These are phyloP conservation scores for Tinea semifulvella DNA, from an alignment of 2,888 invertebrate genomes.

Conservation along the genomic window DNA sequence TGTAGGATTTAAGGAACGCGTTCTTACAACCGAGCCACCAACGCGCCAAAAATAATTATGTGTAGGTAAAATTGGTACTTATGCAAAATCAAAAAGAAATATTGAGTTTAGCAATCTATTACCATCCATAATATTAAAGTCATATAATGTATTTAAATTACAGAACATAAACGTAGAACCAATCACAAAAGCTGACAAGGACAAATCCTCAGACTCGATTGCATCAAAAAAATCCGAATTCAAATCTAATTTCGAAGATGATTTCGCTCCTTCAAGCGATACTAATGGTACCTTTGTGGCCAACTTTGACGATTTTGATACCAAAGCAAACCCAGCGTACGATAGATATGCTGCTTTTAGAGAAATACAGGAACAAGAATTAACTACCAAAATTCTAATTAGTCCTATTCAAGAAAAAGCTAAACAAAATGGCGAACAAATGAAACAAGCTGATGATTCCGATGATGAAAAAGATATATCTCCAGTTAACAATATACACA, in stretches of 20 bases:
- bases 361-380: slow-evolving; percentile 82
- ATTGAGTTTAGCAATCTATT: too few relatives aligned
- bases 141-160: slow-evolving; percentile 4
- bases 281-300: slow-evolving; percentile 68
- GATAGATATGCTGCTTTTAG: slow-evolving; percentile 90
- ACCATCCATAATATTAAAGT: too few relatives aligned
- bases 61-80: too few relatives aligned
- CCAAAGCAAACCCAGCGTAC: slow-evolving; percentile 66
- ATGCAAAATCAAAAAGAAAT: too few relatives aligned
- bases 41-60: too few relatives aligned
- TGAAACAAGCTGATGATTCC: slow-evolving; percentile 42
- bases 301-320: slow-evolving; percentile 71
- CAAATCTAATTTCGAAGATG: slow-evolving; percentile 72
- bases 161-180: slow-evolving; percentile 11
- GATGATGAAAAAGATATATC: slow-evolving; percentile 45
- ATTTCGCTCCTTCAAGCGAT: slow-evolving; percentile 57
- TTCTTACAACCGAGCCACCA: too few relatives aligned
- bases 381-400: slow-evolving; percentile 56
- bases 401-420: slow-evolving; percentile 31
- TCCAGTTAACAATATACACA: slow-evolving; percentile 39
- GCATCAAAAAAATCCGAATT: slow-evolving; percentile 31
- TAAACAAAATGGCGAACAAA: slow-evolving; percentile 24
- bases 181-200: neutral
- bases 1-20: too few relatives aligned
- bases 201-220: slow-evolving; percentile 21